Percentiles rank a stretch among this genome's conserved stretches.
Conservation (phyloP, 2,888 invertebrate genomes). For the Xestobium rufovillosum region DNA sequence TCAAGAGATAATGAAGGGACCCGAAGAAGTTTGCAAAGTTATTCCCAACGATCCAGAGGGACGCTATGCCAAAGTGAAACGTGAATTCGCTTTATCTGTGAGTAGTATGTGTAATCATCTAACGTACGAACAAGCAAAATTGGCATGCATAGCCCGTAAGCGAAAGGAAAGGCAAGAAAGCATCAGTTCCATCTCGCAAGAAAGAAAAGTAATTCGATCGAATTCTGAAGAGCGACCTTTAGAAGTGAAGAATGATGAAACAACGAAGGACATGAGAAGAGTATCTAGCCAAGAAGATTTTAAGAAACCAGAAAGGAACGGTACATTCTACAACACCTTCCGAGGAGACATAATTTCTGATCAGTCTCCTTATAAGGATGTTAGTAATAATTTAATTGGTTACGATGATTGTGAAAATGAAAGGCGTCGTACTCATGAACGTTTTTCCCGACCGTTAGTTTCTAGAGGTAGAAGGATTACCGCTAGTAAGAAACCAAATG, state of each 20-base stretch:
- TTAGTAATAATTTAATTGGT: slow-evolving; percentile 32
- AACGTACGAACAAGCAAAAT: slow-evolving; percentile 39
- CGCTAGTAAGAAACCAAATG: slow-evolving; percentile 28
- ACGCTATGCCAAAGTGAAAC: slow-evolving; percentile 32
- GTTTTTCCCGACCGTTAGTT: slow-evolving; percentile 55
- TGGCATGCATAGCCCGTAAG: slow-evolving; percentile 46
- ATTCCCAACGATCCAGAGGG: slow-evolving; percentile 28
- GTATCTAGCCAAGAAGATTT: slow-evolving; percentile 61
- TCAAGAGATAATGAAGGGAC: slow-evolving; percentile 33
- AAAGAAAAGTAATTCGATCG: slow-evolving; percentile 54
- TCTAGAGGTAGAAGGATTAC: slow-evolving; percentile 47
- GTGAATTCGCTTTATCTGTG: slow-evolving; percentile 28
- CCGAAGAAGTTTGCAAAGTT: slow-evolving; percentile 26
- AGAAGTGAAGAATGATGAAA: slow-evolving; percentile 33
- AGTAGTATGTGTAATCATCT: slow-evolving; percentile 21
- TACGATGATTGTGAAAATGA: slow-evolving; percentile 57
- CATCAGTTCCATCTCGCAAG: slow-evolving; percentile 48
- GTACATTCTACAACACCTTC: slow-evolving; percentile 16
- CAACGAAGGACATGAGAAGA: slow-evolving; percentile 44
- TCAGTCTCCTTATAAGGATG: slow-evolving; percentile 31
- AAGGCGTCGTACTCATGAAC: slow-evolving; percentile 54
- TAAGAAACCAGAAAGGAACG: slow-evolving; percentile 35
- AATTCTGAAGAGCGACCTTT: slow-evolving; percentile 53
- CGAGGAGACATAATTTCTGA: slow-evolving; percentile 32
- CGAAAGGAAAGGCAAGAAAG: slow-evolving; percentile 59